Conservation (phyloP, 2,888 invertebrate species). For the Dolichopus griseipennis region DNA sequence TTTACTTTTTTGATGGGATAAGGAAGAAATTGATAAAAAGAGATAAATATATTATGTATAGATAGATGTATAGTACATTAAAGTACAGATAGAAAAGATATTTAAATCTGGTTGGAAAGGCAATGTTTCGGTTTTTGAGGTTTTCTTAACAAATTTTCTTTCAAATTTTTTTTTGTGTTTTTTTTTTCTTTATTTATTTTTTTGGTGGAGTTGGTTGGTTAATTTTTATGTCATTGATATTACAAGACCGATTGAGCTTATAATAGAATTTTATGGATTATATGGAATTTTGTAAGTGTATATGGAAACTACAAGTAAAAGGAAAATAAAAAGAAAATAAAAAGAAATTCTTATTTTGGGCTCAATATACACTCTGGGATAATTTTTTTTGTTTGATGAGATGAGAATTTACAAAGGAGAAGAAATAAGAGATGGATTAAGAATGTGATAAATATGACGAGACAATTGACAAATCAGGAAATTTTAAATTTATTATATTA, state of each 20-base stretch:
- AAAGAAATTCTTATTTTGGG: neutral
- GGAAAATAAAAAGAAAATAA: neutral
- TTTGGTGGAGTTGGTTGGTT: neutral
- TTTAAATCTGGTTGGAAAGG: neutral
- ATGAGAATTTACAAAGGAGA: no score
- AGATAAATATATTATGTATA: no score
- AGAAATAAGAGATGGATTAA: neutral
- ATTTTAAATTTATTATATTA: neutral
- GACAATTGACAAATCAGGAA: neutral
- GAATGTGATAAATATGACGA: neutral
- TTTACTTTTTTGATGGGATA: neutral
- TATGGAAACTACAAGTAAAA: neutral
- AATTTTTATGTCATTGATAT: neutral
- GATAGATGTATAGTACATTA: no score
- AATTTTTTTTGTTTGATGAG: neutral
- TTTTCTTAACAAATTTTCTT: no score
- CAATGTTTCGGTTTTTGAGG: neutral
- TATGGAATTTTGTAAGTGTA: neutral
- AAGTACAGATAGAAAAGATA: neutral
- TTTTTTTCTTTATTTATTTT: neutral
- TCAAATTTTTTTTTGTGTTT: neutral
- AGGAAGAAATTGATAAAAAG: neutral
- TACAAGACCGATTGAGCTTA: constrained; percentile 1
- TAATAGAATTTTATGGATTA: neutral
- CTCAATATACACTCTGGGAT: neutral